phyloP scores from a whole-genome alignment of 2,888 invertebrate genomes.

The Fragum fragum region DNA sequence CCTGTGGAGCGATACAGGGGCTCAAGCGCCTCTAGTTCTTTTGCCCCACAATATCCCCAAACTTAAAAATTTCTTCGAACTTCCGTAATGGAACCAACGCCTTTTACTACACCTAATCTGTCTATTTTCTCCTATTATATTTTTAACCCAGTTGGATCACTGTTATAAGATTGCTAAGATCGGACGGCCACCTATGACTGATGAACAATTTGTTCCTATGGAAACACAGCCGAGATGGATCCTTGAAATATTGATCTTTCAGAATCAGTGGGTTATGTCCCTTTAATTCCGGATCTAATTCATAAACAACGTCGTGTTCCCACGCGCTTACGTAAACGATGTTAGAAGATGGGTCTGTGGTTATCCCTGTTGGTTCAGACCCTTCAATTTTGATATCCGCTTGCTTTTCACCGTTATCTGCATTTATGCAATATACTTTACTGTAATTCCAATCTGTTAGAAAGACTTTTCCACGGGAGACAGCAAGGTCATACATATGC shows the following conservation, averaged over 20 bases:
- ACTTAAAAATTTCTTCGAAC: no score
- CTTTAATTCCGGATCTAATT: not conserved
- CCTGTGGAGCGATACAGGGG: no score
- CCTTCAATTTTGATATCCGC: not conserved
- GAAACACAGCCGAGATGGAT: not conserved
- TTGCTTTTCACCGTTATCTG: not conserved
- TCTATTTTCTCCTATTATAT: no score
- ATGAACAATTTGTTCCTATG: not conserved
- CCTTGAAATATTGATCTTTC: not conserved
- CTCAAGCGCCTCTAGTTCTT: no score
- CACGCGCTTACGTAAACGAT: not conserved
- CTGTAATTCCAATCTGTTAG: not conserved
- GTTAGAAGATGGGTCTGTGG: not conserved
- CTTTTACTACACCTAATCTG: no score
- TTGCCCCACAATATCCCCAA: no score
- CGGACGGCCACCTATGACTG: not conserved
- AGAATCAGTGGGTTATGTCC: not conserved
- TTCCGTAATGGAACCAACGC: not conserved
- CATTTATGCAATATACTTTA: conserved; percentile 7
- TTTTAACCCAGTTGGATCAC: not conserved
- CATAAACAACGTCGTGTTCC: not conserved
- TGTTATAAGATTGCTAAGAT: not conserved
- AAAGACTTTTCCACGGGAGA: not conserved
- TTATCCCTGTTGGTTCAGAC: not conserved
- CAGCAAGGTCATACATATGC: not conserved